Percentiles rank a stretch among this genome's conserved stretches.
phyloP scores from a whole-genome alignment of 1,140 invertebrate species.

The Pachyrhynchus sulphureomaculatus region DNA sequence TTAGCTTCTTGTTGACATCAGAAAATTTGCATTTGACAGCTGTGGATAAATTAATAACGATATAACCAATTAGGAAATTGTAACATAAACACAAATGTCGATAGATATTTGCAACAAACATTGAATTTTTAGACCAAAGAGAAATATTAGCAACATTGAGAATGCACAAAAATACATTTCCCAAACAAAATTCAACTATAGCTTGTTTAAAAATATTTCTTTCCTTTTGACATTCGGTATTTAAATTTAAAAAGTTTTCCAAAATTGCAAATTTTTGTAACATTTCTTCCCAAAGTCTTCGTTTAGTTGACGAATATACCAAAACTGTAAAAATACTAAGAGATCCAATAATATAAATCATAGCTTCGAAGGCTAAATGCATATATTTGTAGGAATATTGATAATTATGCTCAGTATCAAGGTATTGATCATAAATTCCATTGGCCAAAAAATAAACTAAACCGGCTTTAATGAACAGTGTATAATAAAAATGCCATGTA shows the following conservation, averaged over 20 bases:
- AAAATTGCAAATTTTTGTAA: not conserved
- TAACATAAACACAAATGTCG: not conserved
- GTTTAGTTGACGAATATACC: not conserved
- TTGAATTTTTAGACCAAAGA: not conserved
- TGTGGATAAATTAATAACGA: not conserved
- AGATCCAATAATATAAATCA: not conserved
- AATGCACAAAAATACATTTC: not conserved
- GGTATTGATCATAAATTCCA: not conserved
- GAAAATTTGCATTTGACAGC: not conserved
- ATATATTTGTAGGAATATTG: not conserved
- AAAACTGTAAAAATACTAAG: not conserved
- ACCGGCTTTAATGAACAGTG: not conserved
- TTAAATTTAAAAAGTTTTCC: not conserved
- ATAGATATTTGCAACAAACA: not conserved
- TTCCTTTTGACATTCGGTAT: not conserved
- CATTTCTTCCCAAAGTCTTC: not conserved
- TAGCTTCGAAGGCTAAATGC: not conserved
- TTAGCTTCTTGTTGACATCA: not conserved
- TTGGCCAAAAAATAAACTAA: not conserved
- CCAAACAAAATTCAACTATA: not conserved
- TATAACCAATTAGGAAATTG: not conserved
- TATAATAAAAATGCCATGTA: not conserved
- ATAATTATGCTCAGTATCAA: not conserved
- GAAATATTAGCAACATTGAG: not conserved
- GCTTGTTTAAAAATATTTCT: not conserved